Percentiles rank a stretch among this genome's conserved stretches.
Conservation (phyloP, 2,888 invertebrate genomes). For the Muscina levida region DNA sequence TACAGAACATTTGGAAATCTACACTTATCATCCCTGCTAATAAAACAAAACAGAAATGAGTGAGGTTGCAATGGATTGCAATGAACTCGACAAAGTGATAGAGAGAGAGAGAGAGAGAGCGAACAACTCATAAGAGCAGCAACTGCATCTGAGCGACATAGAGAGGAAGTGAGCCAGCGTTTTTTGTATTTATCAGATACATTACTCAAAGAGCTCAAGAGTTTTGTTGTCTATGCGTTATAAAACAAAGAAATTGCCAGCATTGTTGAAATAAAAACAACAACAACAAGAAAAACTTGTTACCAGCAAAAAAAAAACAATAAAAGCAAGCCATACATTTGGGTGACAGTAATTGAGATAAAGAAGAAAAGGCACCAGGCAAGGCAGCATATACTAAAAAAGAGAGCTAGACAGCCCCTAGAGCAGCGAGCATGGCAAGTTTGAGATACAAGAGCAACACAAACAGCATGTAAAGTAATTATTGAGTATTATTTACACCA, state of each 20-base stretch:
- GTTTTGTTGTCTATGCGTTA: not conserved
- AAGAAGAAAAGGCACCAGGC: constrained; percentile 38
- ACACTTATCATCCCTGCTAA: too few species aligned
- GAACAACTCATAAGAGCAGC: too few species aligned
- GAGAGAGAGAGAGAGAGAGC: too few species aligned
- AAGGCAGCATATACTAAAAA: constrained; percentile 17
- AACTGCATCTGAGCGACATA: too few species aligned
- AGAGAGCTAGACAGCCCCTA: too few species aligned
- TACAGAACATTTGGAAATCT: too few species aligned
- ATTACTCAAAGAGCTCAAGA: not conserved
- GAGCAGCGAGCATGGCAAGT: too few species aligned
- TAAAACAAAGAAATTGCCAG: not conserved
- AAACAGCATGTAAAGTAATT: constrained; percentile 14
- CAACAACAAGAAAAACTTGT: too few species aligned
- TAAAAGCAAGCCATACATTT: constrained; percentile 4
- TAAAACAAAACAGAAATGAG: too few species aligned
- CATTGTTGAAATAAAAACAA: constrained; percentile 38
- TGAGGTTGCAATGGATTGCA: too few species aligned
- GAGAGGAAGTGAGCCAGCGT: not conserved
- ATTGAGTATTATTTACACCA: constrained; percentile 23
- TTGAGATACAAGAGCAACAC: constrained; percentile 3
- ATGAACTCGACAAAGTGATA: too few species aligned
- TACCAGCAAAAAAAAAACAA: constrained; percentile 19
- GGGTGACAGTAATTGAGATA: constrained; percentile 58
- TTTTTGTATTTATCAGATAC: constrained; percentile 8